Percentiles rank a stretch among this genome's conserved stretches.
Evolutionary conservation across 2,888 invertebrate genomes (phyloP).

Genomic region (Cheilosia pagana): DNA sequence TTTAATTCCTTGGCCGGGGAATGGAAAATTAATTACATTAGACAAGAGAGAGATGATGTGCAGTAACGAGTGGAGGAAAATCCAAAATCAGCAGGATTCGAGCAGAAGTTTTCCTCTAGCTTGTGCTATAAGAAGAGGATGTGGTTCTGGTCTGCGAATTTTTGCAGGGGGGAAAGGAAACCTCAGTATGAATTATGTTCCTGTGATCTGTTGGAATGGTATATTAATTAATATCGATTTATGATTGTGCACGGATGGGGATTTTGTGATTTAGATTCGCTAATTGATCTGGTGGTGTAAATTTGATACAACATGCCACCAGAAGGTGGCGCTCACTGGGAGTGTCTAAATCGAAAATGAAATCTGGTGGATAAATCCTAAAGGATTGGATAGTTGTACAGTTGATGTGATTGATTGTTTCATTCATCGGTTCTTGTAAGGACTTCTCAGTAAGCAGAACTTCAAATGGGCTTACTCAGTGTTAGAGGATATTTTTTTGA

Average conservation of each 20-base stretch:
- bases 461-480: too few species aligned
- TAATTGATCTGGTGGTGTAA: conserved; percentile 11
- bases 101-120: neutral
- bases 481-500: too few species aligned
- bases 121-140: neutral
- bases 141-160: neutral
- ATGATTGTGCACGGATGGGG: neutral
- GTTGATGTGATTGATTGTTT: too few species aligned
- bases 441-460: too few species aligned
- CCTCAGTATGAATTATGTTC: conserved; percentile 57
- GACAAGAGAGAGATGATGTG: conserved; percentile 30
- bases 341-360: too few species aligned
- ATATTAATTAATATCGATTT: conserved; percentile 32
- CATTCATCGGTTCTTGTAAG: too few species aligned
- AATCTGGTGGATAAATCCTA: too few species aligned
- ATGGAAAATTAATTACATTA: conserved; percentile 68
- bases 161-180: conserved; percentile 27
- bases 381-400: too few species aligned
- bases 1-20: conserved; percentile 40
- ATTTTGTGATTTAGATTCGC: conserved; percentile 6
- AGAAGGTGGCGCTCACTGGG: too few species aligned
- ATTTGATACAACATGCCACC: neutral
- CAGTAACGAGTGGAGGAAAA: conserved; percentile 30
- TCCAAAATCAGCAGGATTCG: conserved; percentile 53
- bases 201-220: conserved; percentile 33